Evolutionary conservation across 2,113 vertebrate species (phyloP).

Genomic region (Chloebia gouldiae): DNA sequence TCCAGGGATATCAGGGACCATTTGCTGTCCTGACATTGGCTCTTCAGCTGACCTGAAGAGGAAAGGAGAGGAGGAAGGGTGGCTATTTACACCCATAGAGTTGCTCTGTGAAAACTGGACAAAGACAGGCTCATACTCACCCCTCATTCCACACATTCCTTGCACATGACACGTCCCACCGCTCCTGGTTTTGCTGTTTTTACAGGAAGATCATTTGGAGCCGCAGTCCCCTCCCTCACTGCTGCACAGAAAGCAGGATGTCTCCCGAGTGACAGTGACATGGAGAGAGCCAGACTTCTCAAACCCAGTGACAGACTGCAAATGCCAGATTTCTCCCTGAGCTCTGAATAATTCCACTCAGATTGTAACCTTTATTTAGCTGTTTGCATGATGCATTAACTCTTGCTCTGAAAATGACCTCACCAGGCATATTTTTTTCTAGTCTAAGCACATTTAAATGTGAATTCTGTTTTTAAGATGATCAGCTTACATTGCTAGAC

Average conservation of each 20-base stretch:
- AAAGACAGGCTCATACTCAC: not conserved
- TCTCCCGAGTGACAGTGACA: slow-evolving; percentile 11
- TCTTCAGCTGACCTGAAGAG: not conserved
- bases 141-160: slow-evolving; percentile 12
- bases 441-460: slow-evolving; percentile 49
- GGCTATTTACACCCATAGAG: not conserved
- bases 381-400: slow-evolving; percentile 66
- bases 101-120: not conserved
- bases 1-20: not conserved
- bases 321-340: slow-evolving; percentile 59
- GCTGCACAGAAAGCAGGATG: not conserved
- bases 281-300: slow-evolving; percentile 10
- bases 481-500: not conserved
- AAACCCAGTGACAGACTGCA: slow-evolving; percentile 53
- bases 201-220: not conserved
- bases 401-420: slow-evolving; percentile 59
- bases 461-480: slow-evolving; percentile 40
- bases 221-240: not conserved
- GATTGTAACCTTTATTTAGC: slow-evolving; percentile 71
- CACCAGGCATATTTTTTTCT: slow-evolving; percentile 3
- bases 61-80: not conserved
- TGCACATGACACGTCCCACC: not conserved
- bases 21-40: not conserved
- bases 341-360: slow-evolving; percentile 64
- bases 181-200: not conserved